Conservation (phyloP, 2,797 vertebrate species). For the Oceanodroma leucorhoa region DNA sequence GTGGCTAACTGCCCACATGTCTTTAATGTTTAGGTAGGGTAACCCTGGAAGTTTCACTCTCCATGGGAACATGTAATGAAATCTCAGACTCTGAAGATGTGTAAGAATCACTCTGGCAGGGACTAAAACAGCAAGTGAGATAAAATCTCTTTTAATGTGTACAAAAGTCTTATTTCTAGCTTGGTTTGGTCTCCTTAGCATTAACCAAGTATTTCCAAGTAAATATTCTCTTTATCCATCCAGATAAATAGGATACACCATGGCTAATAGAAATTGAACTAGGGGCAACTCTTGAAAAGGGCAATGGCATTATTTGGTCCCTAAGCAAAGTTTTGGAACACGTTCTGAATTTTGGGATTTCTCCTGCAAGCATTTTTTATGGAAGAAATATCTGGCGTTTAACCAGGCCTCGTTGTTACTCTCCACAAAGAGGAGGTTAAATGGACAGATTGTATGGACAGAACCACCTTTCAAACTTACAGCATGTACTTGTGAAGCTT, state of each 20-base stretch:
- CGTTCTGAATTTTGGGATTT: neutral
- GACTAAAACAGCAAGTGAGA: neutral
- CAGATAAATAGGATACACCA: neutral
- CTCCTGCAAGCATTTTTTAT: neutral
- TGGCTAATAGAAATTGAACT: neutral
- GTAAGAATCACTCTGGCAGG: neutral
- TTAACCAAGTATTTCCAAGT: neutral
- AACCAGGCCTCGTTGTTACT: neutral
- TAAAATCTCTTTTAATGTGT: neutral
- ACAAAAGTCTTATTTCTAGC: neutral
- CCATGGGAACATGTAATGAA: neutral
- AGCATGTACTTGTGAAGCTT: neutral
- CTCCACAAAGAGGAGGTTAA: neutral
- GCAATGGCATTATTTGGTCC: neutral
- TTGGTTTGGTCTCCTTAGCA: neutral
- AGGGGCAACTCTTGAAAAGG: neutral
- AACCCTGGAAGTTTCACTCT: slow-evolving; percentile 1
- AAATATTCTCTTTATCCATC: neutral
- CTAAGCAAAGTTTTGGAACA: neutral
- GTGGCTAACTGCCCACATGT: neutral
- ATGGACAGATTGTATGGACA: neutral
- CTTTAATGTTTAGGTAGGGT: neutral
- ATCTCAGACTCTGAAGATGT: neutral
- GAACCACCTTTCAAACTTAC: neutral
- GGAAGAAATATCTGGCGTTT: neutral